phyloP scores from a whole-genome alignment of 1,140 invertebrate genomes.

The Bombus affinis region DNA sequence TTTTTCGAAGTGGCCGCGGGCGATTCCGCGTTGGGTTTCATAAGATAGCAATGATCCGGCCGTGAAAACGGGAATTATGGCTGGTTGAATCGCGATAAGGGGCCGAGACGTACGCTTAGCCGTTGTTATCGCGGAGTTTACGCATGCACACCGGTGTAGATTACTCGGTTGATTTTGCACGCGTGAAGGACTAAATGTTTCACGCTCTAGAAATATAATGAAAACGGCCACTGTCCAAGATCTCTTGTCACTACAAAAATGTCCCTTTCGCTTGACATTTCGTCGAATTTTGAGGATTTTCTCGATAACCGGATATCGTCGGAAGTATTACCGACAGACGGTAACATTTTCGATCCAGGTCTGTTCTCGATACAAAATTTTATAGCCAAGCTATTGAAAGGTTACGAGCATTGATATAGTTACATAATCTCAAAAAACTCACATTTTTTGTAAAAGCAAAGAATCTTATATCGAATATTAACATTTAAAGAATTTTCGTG shows the following conservation, averaged over 20 bases:
- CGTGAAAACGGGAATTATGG: conserved; percentile 19
- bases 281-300: not conserved
- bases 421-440: not conserved
- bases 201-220: conserved; percentile 19
- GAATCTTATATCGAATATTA: no score
- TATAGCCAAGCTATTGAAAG: no score
- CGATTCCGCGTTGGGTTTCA: conserved; percentile 24
- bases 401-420: not conserved
- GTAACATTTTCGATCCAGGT: no score
- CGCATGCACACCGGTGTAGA: conserved; percentile 29
- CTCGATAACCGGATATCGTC: not conserved
- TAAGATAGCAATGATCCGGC: conserved; percentile 17
- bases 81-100: conserved; percentile 30
- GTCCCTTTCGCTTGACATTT: not conserved
- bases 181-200: conserved; percentile 22
- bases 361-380: no score
- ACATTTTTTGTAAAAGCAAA: not conserved
- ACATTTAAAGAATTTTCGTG: no score
- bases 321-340: not conserved
- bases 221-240: not conserved
- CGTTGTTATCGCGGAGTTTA: conserved; percentile 37
- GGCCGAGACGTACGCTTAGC: conserved; percentile 21
- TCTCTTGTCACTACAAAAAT: not conserved
- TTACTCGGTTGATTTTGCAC: conserved; percentile 30
- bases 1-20: conserved; percentile 19